Evolutionary conservation across 2,113 vertebrate genomes (phyloP), one percentile per base, ranked within the genome.

Genomic region (Solenodon paradoxus): DNA sequence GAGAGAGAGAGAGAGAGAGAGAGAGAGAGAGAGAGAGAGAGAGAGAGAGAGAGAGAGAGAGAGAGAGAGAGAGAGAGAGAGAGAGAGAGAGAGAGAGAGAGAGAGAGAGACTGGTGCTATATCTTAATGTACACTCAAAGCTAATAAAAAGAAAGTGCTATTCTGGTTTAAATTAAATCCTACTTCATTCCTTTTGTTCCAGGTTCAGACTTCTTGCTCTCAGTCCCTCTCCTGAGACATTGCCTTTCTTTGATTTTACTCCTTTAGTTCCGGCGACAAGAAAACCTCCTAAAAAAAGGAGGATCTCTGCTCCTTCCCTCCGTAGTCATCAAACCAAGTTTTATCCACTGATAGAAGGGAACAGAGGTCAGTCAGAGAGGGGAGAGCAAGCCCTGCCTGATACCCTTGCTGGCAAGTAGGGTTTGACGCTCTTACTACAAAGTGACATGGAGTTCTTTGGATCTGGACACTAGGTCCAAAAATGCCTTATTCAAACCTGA

Each of bases 101-200:
- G 57, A 88, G 61, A n/a, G 80, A 90, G 79, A 71, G 69, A 89
- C 49, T 49, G 30, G 38, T 20, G 32, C 72, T 53, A 84, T 95
- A 88, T 96, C 84, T 92, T 92, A 75, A 68, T 64, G 49, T 64
- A 96, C 81, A 80, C 80, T 94, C 95, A 94, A 85, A 95, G 80
- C 95, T 95, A 92, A 97, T 95, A 88, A 96, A 95, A 94, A 85
- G 92, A 64, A 96, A 63, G 82, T 35, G 49, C 79, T 77, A 83
- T 81, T 86, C 61, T 4, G 15, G 24, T 91, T 97, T 90, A 88
- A 97, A 84, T 22, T 61, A 92, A 96, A 95, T 92, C 87, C 94
- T 57, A 53, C 88, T 92, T 92, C 61, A 8, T 87, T 93, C 57
- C 16, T 87, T 96, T 94, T 63, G 74, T 35, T 92, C 71, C 51